Base-by-base conservation (phyloP, 2,113 vertebrate species). In the Heptranchias perlo region DNA sequence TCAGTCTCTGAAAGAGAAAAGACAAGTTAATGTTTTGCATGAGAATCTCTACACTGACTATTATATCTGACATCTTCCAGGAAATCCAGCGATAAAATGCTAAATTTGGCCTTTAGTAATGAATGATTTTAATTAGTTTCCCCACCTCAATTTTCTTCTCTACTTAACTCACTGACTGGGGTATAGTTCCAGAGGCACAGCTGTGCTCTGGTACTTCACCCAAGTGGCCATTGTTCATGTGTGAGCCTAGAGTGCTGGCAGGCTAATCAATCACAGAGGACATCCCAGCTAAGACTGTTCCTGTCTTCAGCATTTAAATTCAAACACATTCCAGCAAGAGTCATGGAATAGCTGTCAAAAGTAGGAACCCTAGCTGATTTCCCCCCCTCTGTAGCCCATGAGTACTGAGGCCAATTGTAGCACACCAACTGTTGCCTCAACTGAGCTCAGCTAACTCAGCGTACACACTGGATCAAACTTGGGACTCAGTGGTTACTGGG, bases 1-100 rank as follows among this genome's bases (percentile, higher is more conserved):
- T 52, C 54, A 92, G 58, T 92, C 89, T 62, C 52, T 91, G 14
- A 62, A 61, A 92, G 54, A 62, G 31, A 91, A 92, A 92, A 92
- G 35, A 14, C 23, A 82, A 82, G n/a, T 39, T 82, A 35, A 39
- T 82, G 16, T 82, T 44, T 82, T 82, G 35, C 1, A 82, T 82
- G 13, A 44, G n/a, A 82, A 82, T 82, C 76, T 39, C 76, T 0
- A 44, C n/a, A 82, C 39, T 82, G n/a, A 35, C 14, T 39, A 92
- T 92, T 39, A n/a, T 62, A 52, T 11, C 86, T 31, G 31, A 54
- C 14, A 89, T 31, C 49, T 54, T 89, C 21, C 21, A 49, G 47
- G 1, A 86, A 49, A 44, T 49, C 25, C 47, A 28, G 8, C 3
- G 28, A 16, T 13, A 61, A 61, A 91, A 21, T 31, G 49, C 25